Evolutionary conservation across 2,888 invertebrate genomes (phyloP).

Genomic region (Eupithecia subfuscata): DNA sequence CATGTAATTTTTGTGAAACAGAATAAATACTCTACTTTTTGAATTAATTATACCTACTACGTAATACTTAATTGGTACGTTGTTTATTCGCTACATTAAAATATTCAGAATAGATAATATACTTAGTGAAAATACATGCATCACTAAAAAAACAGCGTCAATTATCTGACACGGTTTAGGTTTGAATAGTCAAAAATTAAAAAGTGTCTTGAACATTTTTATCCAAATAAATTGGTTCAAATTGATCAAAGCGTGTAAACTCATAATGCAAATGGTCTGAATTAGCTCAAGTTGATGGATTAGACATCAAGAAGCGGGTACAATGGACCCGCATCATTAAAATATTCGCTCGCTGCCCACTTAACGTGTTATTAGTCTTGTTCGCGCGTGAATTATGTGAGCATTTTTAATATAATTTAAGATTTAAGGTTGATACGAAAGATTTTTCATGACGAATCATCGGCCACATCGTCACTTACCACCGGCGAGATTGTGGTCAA

Average conservation of each 20-base stretch:
- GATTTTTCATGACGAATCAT: too few species aligned
- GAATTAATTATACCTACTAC: not conserved
- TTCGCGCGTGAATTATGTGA: slow-evolving; percentile 22
- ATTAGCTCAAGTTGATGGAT: slow-evolving; percentile 78
- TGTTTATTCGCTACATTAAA: not conserved
- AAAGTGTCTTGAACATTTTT: not conserved
- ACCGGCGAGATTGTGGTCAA: too few species aligned
- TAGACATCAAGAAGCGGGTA: slow-evolving; percentile 54
- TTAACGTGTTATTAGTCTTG: slow-evolving; percentile 39
- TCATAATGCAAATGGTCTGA: slow-evolving; percentile 77
- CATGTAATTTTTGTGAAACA: too few species aligned
- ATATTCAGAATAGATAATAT: too few species aligned
- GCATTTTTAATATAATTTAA: slow-evolving; percentile 2
- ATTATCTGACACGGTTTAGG: not conserved
- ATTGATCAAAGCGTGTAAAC: slow-evolving; percentile 48
- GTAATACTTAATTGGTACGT: not conserved
- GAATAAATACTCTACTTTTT: too few species aligned
- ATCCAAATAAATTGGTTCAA: not conserved
- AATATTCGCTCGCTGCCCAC: slow-evolving; percentile 51
- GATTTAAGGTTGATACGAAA: not conserved
- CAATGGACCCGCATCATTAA: slow-evolving; percentile 73
- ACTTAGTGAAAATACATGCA: not conserved
- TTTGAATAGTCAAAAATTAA: not conserved
- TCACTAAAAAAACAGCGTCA: not conserved
- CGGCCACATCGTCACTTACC: too few species aligned